Evolutionary conservation across 2,797 vertebrate genomes (phyloP), one percentile per base, ranked within the genome.

Genomic region (Novumbra hubbsi): DNA sequence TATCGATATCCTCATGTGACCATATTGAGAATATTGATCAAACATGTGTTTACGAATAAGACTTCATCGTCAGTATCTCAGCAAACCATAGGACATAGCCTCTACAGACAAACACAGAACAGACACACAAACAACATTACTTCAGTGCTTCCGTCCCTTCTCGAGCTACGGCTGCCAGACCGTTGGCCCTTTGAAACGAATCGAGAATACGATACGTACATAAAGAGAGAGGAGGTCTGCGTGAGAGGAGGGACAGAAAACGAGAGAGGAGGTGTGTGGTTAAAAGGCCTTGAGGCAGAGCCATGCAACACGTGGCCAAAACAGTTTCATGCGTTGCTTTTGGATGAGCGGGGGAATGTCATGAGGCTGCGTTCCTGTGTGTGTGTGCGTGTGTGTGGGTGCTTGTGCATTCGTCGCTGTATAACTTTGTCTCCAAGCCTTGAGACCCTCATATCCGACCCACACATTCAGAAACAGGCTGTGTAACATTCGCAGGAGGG

Each of bases 231-330:
- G 34, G 6, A 41, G 5, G 41, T 1, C 2, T 41, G 41, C 9
- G 41, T 41, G 5, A 2, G 14, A 41, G 24, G 67, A 49, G 67
- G 11, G 7, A 15, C 0, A 30, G 49, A 16, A 50, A 30, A 32
- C 15, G 28, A n/a, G 45, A 41, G 71, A n/a, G 34, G 17, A 41
- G 34, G 34, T 38, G 34, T 38, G 34, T 38, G 34, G 34, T 38
- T 38, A 38, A 38, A 38, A 69, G 14, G 87, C 86, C 90, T 74
- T 73, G 17, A 38, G 32, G 15, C 32, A 85, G 87, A 84, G 90
- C 81, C 87, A 88, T 91, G 90, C 89, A 79, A 90, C 87, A 90
- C 90, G n/a, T n/a, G 88, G 86, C 91, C 90, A 91, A 90, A 92
- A 90, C 87, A 83, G 82, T 87, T 91, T 90, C 83, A 82, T 89